Evolutionary conservation across 2,888 invertebrate species (phyloP), one percentile per base, ranked within the genome.

Genomic region (Rhimphoctona megacephalus): DNA sequence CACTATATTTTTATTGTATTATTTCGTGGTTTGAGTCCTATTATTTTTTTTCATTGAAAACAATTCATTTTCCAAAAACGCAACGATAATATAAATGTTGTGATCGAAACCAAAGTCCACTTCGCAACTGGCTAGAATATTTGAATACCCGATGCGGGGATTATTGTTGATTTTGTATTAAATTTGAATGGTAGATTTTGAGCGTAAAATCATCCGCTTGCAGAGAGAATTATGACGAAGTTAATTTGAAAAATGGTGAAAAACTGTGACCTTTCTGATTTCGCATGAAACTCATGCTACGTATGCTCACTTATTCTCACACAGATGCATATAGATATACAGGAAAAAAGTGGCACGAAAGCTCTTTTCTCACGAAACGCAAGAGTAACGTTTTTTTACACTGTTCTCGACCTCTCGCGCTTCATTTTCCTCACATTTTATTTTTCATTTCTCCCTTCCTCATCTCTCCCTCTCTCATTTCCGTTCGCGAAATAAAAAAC

Each of bases 351-450:
- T 67, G 70, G 61, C 77, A 72, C 80, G 83, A 83, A 83, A 76
- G 82, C 61, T 85, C 57, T 57, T 78, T 67, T 46, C 49, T 69
- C 64, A 61, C 70, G 80, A 46, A 49, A 67, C 72, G 83, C 46
- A 83, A 83, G 86, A 86, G 80, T 86, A 83, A 86, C 83, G 86
- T 81, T 82, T 70, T 76, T 57, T 76, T 77, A 83, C 80, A 80
- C 76, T 70, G 80, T 70, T 81, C 78, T 78, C 84, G 69, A 81
- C 85, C 86, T 82, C 85, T 79, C 84, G 73, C 81, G 83, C 81
- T 84, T 85, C 78, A 79, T 86, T 86, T 84, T 86, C 83, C 57
- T 36, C 61, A 8, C 72, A 22, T 73, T 78, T 80, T 80, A 83
- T 83, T 86, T 86, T 80, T 83, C 64, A 64, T 43, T 30, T 74